These are phyloP conservation scores for Microhierax caerulescens DNA, from an alignment of 2,797 vertebrate species.

Conservation along the genomic window DNA sequence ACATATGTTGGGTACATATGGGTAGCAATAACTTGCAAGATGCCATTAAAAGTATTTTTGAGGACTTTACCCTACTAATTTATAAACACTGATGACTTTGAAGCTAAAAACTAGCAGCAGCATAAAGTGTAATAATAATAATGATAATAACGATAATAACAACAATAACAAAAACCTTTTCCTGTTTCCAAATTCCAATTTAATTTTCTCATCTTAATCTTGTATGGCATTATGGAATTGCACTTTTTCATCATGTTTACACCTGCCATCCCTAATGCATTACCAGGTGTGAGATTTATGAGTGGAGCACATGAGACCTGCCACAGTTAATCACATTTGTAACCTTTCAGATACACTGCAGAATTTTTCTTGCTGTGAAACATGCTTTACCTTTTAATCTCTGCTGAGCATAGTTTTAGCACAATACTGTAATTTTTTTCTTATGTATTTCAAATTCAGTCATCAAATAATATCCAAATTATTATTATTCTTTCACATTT, in stretches of 20 bases:
- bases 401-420: constrained; percentile 3
- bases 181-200: background rate
- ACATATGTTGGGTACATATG: constrained; percentile 58
- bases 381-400: constrained; percentile 39
- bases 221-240: constrained; percentile 47
- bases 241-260: constrained; percentile 62
- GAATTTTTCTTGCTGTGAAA: constrained; percentile 67
- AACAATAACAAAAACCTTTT: background rate
- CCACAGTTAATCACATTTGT: constrained; percentile 73
- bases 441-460: background rate
- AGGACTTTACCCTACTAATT: background rate
- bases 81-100: background rate
- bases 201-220: constrained; percentile 45
- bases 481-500: background rate
- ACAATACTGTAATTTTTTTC: background rate
- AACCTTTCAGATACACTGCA: constrained; percentile 66
- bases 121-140: background rate
- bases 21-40: constrained; percentile 16
- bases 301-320: constrained; percentile 69
- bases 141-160: background rate
- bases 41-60: constrained; percentile 10
- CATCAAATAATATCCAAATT: background rate
- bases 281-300: constrained; percentile 73
- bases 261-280: constrained; percentile 65
- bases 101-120: background rate